phyloP scores from a whole-genome alignment of 1,140 invertebrate genomes.

The Musca vetustissima region DNA sequence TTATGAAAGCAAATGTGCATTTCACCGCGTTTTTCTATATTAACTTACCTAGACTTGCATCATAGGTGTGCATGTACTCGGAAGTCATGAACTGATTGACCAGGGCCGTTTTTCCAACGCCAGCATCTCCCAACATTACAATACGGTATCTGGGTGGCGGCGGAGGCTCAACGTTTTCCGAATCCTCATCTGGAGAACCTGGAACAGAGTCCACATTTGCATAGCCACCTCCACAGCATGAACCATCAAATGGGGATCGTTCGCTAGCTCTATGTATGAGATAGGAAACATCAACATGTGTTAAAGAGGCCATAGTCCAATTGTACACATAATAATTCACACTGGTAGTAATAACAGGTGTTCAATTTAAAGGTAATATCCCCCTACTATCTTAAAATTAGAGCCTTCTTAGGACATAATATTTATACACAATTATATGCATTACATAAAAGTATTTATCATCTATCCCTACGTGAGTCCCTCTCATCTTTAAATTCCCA shows the following conservation, averaged over 20 bases:
- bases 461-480: too few species aligned
- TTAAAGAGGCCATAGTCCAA: too few species aligned
- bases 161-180: conserved; percentile 56
- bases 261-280: conserved; percentile 74
- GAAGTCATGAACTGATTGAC: conserved; percentile 92
- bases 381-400: too few species aligned
- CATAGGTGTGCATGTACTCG: conserved; percentile 91
- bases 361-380: too few species aligned
- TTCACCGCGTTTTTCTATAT: background rate
- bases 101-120: conserved; percentile 86
- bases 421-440: too few species aligned
- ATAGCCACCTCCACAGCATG: conserved; percentile 77
- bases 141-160: conserved; percentile 67
- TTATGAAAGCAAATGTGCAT: background rate
- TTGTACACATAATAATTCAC: too few species aligned
- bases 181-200: conserved; percentile 57
- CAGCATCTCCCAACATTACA: conserved; percentile 79
- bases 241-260: conserved; percentile 79
- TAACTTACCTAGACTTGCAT: conserved; percentile 78
- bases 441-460: too few species aligned
- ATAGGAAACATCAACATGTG: background rate
- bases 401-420: too few species aligned
- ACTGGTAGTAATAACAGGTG: background rate
- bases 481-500: too few species aligned
- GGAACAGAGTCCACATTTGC: conserved; percentile 70